These are phyloP conservation scores for Notolepis coatsorum DNA, from an alignment of 2,797 vertebrate species.

Conservation along the genomic window DNA sequence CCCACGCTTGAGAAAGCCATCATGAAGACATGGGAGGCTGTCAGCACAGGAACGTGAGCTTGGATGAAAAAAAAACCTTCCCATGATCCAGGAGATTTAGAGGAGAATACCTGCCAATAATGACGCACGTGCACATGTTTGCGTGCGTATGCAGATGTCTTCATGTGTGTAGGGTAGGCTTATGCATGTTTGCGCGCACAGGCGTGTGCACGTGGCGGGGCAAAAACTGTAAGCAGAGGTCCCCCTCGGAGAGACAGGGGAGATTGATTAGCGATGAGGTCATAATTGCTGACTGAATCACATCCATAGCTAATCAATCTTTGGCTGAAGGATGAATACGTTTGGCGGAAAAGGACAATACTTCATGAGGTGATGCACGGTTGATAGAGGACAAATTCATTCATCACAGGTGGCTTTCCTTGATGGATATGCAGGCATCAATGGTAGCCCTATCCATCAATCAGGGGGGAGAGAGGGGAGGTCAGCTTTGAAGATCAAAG, in stretches of 20 bases:
- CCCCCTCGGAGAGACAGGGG: not conserved
- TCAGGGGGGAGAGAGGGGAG: constrained; percentile 67
- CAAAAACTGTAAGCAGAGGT: not conserved
- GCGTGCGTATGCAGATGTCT: not conserved
- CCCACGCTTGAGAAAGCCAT: too few species aligned
- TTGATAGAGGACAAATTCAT: constrained; percentile 85
- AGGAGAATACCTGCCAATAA: constrained; percentile 42
- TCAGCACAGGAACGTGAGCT: too few species aligned
- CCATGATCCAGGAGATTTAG: constrained; percentile 56
- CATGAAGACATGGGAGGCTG: too few species aligned
- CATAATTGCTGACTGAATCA: constrained; percentile 83
- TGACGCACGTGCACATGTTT: constrained; percentile 13
- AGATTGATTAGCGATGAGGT: constrained; percentile 81
- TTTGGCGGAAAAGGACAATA: constrained; percentile 78
- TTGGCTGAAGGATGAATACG: constrained; percentile 76
- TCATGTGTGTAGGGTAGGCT: not conserved
- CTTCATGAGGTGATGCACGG: constrained; percentile 82
- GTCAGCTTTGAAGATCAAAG: constrained; percentile 85
- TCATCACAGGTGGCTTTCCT: constrained; percentile 75
- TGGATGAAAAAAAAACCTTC: constrained; percentile 51
- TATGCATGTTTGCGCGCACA: not conserved
- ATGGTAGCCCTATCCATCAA: constrained; percentile 73
- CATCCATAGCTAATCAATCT: constrained; percentile 80
- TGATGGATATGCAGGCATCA: constrained; percentile 82
- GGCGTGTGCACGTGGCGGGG: not conserved